Evolutionary conservation across 2,888 invertebrate species (phyloP), one percentile per base, ranked within the genome.

Genomic region (Xylota segnis): DNA sequence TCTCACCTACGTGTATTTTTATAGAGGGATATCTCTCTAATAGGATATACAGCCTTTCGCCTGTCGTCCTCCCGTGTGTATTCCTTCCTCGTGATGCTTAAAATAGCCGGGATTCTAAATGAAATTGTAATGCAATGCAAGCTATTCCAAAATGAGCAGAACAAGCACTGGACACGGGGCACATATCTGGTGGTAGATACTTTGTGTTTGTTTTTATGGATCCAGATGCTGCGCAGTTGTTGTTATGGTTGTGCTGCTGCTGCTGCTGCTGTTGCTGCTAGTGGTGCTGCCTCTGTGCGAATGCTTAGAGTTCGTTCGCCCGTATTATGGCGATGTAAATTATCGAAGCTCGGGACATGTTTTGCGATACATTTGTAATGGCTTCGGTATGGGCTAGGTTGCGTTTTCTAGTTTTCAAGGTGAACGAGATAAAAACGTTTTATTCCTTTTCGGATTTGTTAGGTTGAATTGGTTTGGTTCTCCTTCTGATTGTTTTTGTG

Each of bases 61-160:
- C 34, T 47, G 75, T 66, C 34, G 59, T 12, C 50, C 50, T 77
- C 54, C 71, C 71, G 54, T 63, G 70, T 76, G 61, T 37, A 66
- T 75, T 74, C 40, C 50, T 12, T 65, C 18, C 68, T 82, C 65
- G 70, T 54, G 78, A 45, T 71, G 76, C 86, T 77, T 86, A 82
- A 86, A 86, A 86, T 86, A 86, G 71, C 43, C 37, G 23, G 16
- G 81, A 82, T 68, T 86, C 82, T 82, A 86, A 86, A 86, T 86
- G 86, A 86, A 86, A 86, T 86, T 86, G 82, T 86, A 86, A 86
- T 86, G 82, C 82, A 82, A 82, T 86, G 86, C 76, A 77, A 77
- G 82, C 47, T 68, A 86, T 86, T 86, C 72, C 76, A 68, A 86
- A 86, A 86, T 71, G 54, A 71, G 71, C 18, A 70, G 23, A 16